These are phyloP conservation scores for Ictidomys tridecemlineatus DNA, from an alignment of 2,113 vertebrate genomes.

Conservation along the genomic window DNA sequence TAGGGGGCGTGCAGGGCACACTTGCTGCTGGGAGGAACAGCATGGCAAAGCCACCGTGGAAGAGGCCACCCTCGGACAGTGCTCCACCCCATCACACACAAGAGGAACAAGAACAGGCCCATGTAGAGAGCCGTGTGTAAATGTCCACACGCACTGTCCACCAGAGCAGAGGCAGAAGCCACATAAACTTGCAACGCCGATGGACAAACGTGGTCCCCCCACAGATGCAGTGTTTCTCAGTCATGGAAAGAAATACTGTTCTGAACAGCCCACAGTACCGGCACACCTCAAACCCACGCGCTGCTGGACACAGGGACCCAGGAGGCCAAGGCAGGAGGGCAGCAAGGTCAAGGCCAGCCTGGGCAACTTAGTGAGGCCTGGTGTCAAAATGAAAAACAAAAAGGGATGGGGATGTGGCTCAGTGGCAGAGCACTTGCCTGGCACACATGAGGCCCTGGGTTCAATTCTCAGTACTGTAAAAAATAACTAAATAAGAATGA, in stretches of 20 bases:
- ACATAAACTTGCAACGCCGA: accelerated
- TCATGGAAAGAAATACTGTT: accelerated
- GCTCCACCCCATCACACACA: accelerated
- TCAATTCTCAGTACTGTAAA: too few species aligned
- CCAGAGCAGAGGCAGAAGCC: accelerated
- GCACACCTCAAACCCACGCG: accelerated
- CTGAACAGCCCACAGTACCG: accelerated
- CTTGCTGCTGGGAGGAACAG: accelerated
- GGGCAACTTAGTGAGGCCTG: too few species aligned
- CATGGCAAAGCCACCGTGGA: accelerated
- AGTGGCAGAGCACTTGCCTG: too few species aligned
- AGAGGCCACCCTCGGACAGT: neutral
- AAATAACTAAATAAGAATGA: too few species aligned
- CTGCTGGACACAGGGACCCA: too few species aligned
- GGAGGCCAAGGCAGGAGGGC: too few species aligned
- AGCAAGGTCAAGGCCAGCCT: too few species aligned
- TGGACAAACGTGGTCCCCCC: accelerated
- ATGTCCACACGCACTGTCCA: accelerated
- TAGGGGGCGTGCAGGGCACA: accelerated
- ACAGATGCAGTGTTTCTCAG: accelerated
- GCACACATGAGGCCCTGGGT: too few species aligned
- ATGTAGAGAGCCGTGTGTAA: accelerated
- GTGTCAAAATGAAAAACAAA: too few species aligned
- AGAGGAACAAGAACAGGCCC: neutral
- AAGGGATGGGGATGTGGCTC: too few species aligned